Conservation (phyloP, 2,113 vertebrate genomes). For the Calyptomena viridis region DNA sequence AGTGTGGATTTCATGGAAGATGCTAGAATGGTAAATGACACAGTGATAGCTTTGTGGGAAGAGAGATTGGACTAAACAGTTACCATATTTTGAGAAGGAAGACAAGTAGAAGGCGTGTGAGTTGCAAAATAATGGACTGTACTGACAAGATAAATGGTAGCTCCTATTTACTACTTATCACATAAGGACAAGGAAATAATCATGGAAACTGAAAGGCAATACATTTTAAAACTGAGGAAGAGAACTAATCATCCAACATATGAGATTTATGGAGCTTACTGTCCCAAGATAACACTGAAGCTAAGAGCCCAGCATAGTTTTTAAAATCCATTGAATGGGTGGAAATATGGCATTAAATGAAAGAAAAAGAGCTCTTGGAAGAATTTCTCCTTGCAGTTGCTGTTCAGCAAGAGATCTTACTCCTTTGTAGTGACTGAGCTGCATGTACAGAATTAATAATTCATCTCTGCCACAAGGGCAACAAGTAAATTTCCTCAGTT, state of each 20-base stretch:
- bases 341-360: background rate
- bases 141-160: conserved; percentile 15
- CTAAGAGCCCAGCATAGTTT: background rate
- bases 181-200: conserved; percentile 29
- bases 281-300: background rate
- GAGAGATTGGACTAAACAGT: background rate
- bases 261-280: background rate
- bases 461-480: background rate
- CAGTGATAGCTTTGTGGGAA: background rate
- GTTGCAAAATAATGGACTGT: background rate
- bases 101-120: background rate
- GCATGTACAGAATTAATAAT: background rate
- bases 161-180: conserved; percentile 8
- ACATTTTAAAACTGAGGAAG: background rate
- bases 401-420: background rate
- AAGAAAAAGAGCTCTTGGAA: background rate
- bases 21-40: background rate
- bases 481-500: background rate
- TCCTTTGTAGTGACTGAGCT: background rate
- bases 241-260: background rate
- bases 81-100: background rate
- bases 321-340: background rate
- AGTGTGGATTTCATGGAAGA: background rate
- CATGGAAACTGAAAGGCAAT: background rate
- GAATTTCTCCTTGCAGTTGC: background rate